These are phyloP conservation scores for Coelinius sp. DNA, from an alignment of 2,888 invertebrate species.

Conservation along the genomic window DNA sequence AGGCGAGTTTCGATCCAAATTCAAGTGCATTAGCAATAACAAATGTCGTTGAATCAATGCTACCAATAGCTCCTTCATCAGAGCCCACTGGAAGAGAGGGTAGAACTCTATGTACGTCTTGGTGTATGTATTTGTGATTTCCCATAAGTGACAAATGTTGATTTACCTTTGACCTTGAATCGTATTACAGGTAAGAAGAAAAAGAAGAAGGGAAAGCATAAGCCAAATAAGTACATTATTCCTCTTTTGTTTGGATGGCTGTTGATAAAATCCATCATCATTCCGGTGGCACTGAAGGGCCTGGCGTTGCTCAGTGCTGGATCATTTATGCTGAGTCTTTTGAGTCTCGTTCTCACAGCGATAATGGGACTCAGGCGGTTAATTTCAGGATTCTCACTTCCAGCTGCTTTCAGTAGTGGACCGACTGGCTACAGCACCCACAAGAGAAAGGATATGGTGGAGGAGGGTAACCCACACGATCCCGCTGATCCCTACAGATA, in stretches of 20 bases:
- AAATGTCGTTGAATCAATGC: slow-evolving; percentile 50
- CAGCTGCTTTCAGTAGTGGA: slow-evolving; percentile 35
- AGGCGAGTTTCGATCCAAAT: slow-evolving; percentile 37
- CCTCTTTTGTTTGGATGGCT: slow-evolving; percentile 77
- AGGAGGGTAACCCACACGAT: slow-evolving; percentile 44
- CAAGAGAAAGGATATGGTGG: slow-evolving; percentile 61
- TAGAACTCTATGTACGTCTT: slow-evolving; percentile 42
- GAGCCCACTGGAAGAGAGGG: slow-evolving; percentile 38
- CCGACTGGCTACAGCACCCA: slow-evolving; percentile 55
- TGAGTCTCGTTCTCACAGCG: slow-evolving; percentile 76
- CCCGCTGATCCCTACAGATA: slow-evolving; percentile 63
- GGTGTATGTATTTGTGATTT: background rate
- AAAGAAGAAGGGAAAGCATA: slow-evolving; percentile 63
- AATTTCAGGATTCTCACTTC: slow-evolving; percentile 40
- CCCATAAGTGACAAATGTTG: background rate
- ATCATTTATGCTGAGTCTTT: slow-evolving; percentile 72
- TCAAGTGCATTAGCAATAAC: slow-evolving; percentile 44
- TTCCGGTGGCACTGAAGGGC: slow-evolving; percentile 79
- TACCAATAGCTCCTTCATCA: slow-evolving; percentile 41
- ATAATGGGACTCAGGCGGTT: slow-evolving; percentile 76
- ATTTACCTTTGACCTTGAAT: background rate
- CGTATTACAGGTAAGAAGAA: slow-evolving; percentile 23
- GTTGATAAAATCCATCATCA: slow-evolving; percentile 77
- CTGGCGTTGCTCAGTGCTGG: slow-evolving; percentile 79
- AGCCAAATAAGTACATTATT: slow-evolving; percentile 74